phyloP scores from a whole-genome alignment of 2,888 invertebrate species.

The Clitarchus hookeri region DNA sequence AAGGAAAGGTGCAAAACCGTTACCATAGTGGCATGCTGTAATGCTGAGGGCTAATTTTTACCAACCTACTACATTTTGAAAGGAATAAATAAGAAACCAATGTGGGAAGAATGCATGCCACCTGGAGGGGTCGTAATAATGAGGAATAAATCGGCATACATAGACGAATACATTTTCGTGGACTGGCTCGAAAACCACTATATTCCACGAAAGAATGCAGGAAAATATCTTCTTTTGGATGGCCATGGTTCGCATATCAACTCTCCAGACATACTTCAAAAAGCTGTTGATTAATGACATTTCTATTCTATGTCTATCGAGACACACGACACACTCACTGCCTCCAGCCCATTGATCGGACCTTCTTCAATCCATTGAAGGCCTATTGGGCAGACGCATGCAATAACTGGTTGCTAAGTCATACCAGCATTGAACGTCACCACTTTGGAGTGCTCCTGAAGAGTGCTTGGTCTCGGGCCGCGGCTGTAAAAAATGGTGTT shows the following conservation, averaged over 20 bases:
- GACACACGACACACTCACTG: not conserved
- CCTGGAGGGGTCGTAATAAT: constrained; percentile 46
- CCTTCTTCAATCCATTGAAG: constrained; percentile 21
- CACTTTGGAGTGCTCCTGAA: no score
- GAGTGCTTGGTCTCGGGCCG: not conserved
- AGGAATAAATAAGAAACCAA: no score
- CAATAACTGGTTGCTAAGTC: no score
- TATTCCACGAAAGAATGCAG: constrained; percentile 47
- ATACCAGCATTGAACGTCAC: no score
- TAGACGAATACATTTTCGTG: constrained; percentile 45
- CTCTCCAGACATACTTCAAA: not conserved
- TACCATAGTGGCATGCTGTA: constrained; percentile 47
- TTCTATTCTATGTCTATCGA: not conserved
- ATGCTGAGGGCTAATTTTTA: no score
- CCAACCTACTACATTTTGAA: no score
- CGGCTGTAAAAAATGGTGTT: not conserved
- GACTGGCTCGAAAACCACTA: constrained; percentile 48
- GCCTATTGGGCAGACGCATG: no score
- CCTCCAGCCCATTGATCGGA: not conserved
- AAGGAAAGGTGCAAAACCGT: not conserved
- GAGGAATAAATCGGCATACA: constrained; percentile 47
- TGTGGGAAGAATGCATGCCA: no score
- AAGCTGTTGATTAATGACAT: constrained; percentile 21
- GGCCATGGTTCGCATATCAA: no score
- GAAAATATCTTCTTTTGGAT: no score